Evolutionary conservation across 1,140 invertebrate genomes (phyloP), one percentile per base, ranked within the genome.

Genomic region (Oryzaephilus surinamensis): DNA sequence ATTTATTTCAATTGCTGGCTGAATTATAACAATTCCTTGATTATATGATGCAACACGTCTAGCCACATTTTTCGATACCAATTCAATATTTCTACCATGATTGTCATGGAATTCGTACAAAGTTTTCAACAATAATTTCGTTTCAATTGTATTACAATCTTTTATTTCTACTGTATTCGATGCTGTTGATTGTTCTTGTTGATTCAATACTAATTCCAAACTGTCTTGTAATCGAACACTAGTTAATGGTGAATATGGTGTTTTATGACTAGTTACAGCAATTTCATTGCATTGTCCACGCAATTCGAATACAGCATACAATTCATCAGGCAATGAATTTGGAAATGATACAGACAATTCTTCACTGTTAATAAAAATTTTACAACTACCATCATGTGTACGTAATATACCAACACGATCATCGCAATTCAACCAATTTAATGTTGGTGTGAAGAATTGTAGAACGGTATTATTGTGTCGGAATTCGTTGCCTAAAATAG

Each of bases 391-490:
- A 43, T 77, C 77, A 32, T 63, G 64, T 10, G 67, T 77, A 50
- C 69, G 69, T 50, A 81, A 75, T 8, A 82, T 50, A 1, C 79
- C 77, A 10, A 84, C 69, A 33, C 77, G 70, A 58, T 82, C 85
- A 1, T 83, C 83, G 2, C 77, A 69, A 15, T 81, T 67, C 4
- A 94, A 56, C 76, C 84, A 85, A 45, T 86, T 80, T 32, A 91
- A 69, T 36, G 77, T 84, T 0, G 81, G 81, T 43, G 81, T 72
- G 49, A 73, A 87, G 32, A 69, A 71, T 36, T 67, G 72, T 28
- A 74, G 61, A 33, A 71, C 59, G 31, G 71, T 61, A 44, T 73
- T 70, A 47, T 73, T 74, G 40, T 74, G 64, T 45, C 73, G 62
- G 33, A 86, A 64, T 63, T 83, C 72, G 61, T 79, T 76, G 18